Percentiles rank a stretch among this genome's conserved stretches.
phyloP scores from a whole-genome alignment of 1,140 invertebrate genomes.

The Babylonia areolata region DNA sequence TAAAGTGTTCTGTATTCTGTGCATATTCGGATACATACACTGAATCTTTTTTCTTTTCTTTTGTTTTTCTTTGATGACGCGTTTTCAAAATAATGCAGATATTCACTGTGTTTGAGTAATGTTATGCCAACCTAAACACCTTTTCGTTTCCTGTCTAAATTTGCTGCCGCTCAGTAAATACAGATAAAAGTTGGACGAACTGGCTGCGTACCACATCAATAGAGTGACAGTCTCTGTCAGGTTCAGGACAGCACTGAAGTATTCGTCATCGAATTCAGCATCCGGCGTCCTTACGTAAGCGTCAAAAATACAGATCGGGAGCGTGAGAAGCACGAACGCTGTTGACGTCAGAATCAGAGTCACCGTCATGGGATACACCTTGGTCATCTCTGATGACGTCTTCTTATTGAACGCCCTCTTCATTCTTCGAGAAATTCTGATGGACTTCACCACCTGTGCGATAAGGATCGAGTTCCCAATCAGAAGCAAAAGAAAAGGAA shows the following conservation, averaged over 20 bases:
- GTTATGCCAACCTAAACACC: neutral
- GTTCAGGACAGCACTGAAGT: neutral
- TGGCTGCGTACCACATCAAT: neutral
- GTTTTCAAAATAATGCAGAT: no score
- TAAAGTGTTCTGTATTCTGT: no score
- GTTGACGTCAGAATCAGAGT: neutral
- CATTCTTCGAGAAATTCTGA: neutral
- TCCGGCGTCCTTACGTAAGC: neutral
- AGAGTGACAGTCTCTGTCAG: neutral
- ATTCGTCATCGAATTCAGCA: no score
- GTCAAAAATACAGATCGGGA: neutral
- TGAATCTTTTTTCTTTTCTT: no score
- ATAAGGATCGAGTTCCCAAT: neutral
- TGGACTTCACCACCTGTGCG: neutral
- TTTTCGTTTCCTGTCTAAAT: constrained; percentile 5
- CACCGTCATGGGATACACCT: neutral
- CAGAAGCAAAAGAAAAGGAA: neutral
- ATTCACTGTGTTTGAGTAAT: no score
- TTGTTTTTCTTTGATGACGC: no score
- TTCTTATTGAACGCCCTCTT: neutral
- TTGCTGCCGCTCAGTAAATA: neutral
- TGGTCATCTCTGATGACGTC: neutral
- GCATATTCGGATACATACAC: no score
- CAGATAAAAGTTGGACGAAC: neutral
- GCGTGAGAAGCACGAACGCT: neutral